Evolutionary conservation across 2,888 invertebrate genomes (phyloP).

Genomic region (Trissolcus brochymenae): DNA sequence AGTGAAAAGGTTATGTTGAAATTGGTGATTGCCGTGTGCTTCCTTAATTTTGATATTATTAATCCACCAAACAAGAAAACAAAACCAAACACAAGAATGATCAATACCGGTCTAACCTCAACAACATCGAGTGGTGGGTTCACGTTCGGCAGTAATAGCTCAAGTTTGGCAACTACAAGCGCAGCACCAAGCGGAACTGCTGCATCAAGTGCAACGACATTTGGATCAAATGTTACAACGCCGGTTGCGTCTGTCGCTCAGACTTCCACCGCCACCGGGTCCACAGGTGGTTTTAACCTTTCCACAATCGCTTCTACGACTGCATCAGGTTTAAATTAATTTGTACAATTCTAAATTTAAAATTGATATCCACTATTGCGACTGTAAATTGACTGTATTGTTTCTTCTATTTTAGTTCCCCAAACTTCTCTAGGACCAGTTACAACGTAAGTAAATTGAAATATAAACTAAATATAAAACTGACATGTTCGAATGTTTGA

Average conservation of each 20-base stretch:
- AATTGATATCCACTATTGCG: too few species aligned
- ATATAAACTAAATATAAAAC: too few species aligned
- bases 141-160: conserved; percentile 55
- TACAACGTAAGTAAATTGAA: conserved; percentile 64
- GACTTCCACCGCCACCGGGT: conserved; percentile 54
- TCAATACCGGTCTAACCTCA: conserved; percentile 17
- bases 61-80: neutral
- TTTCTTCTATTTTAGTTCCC: conserved; percentile 55
- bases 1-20: conserved; percentile 6
- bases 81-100: conserved; percentile 5
- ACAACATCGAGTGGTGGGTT: conserved; percentile 61
- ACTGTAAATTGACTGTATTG: too few species aligned
- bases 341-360: neutral
- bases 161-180: conserved; percentile 44
- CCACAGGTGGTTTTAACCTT: conserved; percentile 63
- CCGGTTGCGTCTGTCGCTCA: conserved; percentile 47
- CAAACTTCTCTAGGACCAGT: conserved; percentile 68
- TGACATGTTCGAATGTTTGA: too few species aligned
- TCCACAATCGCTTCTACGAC: conserved; percentile 58
- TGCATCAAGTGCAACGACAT: conserved; percentile 46
- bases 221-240: conserved; percentile 60
- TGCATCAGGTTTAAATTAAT: conserved; percentile 48
- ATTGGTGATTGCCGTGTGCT: neutral
- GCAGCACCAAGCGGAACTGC: conserved; percentile 18
- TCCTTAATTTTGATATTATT: neutral